A percentile compares a stretch with the other conserved stretches of the same genome.
phyloP scores from a whole-genome alignment of 2,888 invertebrate species.

The Latrodectus hesperus region DNA sequence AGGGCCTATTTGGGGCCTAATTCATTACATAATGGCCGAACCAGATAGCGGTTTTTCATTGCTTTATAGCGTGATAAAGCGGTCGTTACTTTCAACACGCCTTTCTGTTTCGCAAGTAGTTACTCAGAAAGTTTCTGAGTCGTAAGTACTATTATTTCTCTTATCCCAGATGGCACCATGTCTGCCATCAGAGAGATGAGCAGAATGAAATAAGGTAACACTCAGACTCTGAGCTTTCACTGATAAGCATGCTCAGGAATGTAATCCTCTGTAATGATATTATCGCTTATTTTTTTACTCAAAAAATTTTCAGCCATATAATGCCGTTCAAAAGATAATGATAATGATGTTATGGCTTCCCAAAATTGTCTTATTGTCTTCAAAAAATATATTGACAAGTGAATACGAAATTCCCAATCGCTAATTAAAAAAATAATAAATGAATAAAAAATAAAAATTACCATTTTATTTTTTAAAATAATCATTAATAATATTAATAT shows the following conservation, averaged over 20 bases:
- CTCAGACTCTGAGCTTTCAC: background rate
- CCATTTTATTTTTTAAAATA: too few species aligned
- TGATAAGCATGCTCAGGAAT: background rate
- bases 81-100: constrained; percentile 66
- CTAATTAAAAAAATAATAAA: too few species aligned
- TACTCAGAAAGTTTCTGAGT: background rate
- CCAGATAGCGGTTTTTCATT: constrained; percentile 54
- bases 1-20: constrained; percentile 49
- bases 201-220: constrained; percentile 4
- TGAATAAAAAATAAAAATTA: too few species aligned
- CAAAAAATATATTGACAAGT: too few species aligned
- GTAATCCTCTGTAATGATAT: background rate
- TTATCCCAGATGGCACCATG: constrained; percentile 39
- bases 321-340: too few species aligned
- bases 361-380: too few species aligned
- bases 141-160: background rate
- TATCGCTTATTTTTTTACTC: too few species aligned
- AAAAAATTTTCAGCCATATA: too few species aligned
- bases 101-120: constrained; percentile 40
- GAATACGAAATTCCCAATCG: too few species aligned
- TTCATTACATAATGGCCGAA: constrained; percentile 66
- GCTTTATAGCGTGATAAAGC: constrained; percentile 65
- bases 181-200: background rate
- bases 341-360: too few species aligned
- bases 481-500: too few species aligned